These are phyloP conservation scores for Aplysina aerophoba DNA, from an alignment of 37 sponge, comb jelly and placozoan species.

Conservation along the genomic window DNA sequence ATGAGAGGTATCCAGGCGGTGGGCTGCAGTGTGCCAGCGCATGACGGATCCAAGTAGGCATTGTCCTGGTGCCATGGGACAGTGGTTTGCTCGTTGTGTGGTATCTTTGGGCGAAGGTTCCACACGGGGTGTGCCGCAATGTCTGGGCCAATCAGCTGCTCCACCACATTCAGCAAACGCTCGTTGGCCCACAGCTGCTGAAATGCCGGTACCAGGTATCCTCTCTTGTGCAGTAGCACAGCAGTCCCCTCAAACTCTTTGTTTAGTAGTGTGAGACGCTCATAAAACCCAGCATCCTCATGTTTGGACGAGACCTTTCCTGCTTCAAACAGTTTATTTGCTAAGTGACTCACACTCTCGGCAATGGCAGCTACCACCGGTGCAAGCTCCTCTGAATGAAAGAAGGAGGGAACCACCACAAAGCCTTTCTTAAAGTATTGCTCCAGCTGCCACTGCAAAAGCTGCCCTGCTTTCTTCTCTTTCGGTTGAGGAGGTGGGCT, in stretches of 20 bases:
- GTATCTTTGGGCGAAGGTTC: constrained; percentile 83
- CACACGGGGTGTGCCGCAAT: constrained; percentile 91
- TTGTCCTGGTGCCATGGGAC: constrained; percentile 97
- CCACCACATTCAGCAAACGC: constrained; percentile 71
- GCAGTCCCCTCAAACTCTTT: constrained; percentile 79
- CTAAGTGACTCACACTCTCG: constrained; percentile 64
- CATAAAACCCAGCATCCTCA: constrained; percentile 74
- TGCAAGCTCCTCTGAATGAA: constrained; percentile 71
- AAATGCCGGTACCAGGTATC: constrained; percentile 65
- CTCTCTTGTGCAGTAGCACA: constrained; percentile 72
- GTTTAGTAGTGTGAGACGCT: constrained; percentile 74
- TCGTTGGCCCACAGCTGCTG: constrained; percentile 67
- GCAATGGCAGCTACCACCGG: constrained; percentile 67
- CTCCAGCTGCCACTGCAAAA: constrained; percentile 65
- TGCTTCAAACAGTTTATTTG: constrained; percentile 68
- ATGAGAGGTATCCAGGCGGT: constrained; percentile 94
- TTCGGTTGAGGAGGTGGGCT: constrained; percentile 58
- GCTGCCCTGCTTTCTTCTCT: constrained; percentile 74
- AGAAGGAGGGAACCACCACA: constrained; percentile 68
- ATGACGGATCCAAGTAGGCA: constrained; percentile 73
- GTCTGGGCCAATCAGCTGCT: constrained; percentile 82
- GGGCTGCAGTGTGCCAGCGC: constrained; percentile 52
- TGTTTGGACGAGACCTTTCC: constrained; percentile 64
- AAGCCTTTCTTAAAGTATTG: constrained; percentile 83
- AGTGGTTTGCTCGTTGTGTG: constrained; percentile 70